A percentile compares a stretch with the other conserved stretches of the same genome.
Evolutionary conservation across 2,113 vertebrate genomes (phyloP).

Genomic region (Mixornis gularis): DNA sequence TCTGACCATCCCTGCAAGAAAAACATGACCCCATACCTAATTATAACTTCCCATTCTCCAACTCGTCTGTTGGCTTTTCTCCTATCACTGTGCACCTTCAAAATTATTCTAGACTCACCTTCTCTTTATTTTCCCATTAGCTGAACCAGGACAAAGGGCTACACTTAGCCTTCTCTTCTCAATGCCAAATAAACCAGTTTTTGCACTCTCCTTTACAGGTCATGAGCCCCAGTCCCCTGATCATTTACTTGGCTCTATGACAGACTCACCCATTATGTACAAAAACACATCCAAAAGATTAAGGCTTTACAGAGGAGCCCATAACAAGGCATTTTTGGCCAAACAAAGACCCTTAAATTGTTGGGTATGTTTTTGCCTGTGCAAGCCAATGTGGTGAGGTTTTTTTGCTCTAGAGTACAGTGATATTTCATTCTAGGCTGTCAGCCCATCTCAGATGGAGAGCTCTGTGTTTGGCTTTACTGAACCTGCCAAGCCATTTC

Average conservation of each 20-base stretch:
- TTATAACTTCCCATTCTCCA: not conserved
- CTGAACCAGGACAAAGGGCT: not conserved
- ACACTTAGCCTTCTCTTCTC: not conserved
- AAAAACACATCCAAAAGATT: not conserved
- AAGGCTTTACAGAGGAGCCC: not conserved
- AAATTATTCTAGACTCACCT: not conserved
- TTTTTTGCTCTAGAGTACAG: not conserved
- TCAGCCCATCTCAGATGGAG: not conserved
- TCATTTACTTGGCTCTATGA: not conserved
- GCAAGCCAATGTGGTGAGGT: fast-evolving
- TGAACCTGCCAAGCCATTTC: not conserved
- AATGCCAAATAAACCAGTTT: not conserved
- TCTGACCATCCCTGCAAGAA: not conserved
- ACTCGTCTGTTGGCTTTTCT: not conserved
- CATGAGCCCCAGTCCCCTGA: not conserved
- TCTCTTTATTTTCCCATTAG: not conserved
- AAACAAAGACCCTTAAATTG: not conserved
- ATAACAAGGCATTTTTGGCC: not conserved
- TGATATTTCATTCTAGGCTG: not conserved
- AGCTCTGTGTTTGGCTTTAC: not conserved
- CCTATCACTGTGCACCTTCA: not conserved
- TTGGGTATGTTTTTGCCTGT: fast-evolving
- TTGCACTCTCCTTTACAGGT: not conserved
- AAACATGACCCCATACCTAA: not conserved
- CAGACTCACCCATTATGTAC: not conserved